phyloP scores from a whole-genome alignment of 2,113 vertebrate species.

The Ptilonorhynchus violaceus region DNA sequence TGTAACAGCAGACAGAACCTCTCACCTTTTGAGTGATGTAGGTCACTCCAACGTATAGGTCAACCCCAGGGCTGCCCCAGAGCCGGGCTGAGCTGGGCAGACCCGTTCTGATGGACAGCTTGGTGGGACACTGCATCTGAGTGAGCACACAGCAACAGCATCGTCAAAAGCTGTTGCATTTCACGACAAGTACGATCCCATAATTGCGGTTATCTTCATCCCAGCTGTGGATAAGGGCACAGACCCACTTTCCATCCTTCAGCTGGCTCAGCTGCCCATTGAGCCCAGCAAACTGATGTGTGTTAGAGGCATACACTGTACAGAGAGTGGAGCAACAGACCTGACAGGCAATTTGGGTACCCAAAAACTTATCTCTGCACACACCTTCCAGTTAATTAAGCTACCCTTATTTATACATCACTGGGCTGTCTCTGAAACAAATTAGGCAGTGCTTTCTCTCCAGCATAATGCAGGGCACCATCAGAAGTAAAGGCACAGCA shows the following conservation, averaged over 20 bases:
- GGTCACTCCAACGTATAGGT: background rate
- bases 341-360: background rate
- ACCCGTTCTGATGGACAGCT: background rate
- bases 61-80: background rate
- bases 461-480: background rate
- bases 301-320: background rate
- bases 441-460: background rate
- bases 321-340: background rate
- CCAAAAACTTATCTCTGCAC: background rate
- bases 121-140: background rate
- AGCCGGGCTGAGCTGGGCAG: background rate
- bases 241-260: background rate
- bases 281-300: accelerated
- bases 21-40: background rate
- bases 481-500: background rate
- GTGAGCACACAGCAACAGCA: background rate
- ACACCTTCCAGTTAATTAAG: background rate
- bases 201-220: background rate
- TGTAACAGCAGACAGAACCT: background rate
- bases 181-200: background rate
- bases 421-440: background rate
- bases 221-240: background rate
- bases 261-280: background rate
- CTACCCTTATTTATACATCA: background rate
- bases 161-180: background rate